Base-by-base conservation (phyloP, 2,888 invertebrate species). In the Camptogramma bilineatum region DNA sequence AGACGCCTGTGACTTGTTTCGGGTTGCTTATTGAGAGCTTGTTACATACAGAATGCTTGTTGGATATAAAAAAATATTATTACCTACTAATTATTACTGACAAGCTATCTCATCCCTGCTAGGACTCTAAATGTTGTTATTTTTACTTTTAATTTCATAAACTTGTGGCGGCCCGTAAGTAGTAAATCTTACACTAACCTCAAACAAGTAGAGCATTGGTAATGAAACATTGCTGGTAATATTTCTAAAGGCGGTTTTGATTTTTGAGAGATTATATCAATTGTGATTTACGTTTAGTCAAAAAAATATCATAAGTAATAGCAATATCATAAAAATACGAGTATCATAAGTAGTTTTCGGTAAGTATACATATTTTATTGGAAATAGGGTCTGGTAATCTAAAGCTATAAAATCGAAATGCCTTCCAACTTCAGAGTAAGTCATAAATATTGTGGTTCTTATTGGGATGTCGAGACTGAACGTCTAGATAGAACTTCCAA, bases 401-500 rank as follows among this genome's bases (percentile, higher is more conserved):
- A 39, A 10, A 39, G 34, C 34, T 39, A 39, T 39, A 39, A 39
- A 39, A 39, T 39, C 0, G 34, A 13, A 39, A 13, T 39, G 13
- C 13, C 13, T 39, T 13, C 34, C 13, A n/a, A 34, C 34, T 39
- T 13, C 4, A 39, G 44, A 44, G 5, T 44, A 5, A 44, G 7
- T 17, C 17, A 44, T 16, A 44, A 16, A 44, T 44, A 17, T 17
- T 44, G 44, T 17, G 44, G 44, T 44, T 19, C n/a, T 10, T 52
- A 52, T 52, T 34, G 51, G 9, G 16, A 52, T 44, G 7, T 21
- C 51, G 55, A 62, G 62, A 56, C 62, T 56, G 44, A 56, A 34
- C 13, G 62, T 62, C 62, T 62, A 56, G 62, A 46, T 52, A 56
- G 52, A 56, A 56, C 24, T 47, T 54, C 60, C 54, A 59, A 63